Base-by-base conservation (phyloP, 1,140 invertebrate species). In the Whitmania pigra region DNA sequence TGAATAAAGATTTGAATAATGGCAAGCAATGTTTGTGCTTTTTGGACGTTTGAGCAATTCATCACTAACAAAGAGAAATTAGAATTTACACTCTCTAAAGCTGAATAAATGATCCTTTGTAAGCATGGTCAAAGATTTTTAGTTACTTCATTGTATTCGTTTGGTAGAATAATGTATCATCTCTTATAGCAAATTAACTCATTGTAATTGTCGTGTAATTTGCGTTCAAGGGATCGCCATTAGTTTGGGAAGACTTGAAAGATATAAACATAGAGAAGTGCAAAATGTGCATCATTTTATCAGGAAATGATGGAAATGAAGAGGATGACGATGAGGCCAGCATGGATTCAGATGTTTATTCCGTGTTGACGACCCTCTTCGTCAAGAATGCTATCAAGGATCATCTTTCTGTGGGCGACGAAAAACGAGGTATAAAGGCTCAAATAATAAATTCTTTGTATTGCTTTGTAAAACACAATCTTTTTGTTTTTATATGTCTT, bases 241-340 rank as follows among this genome's bases (percentile, higher is more conserved):
- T 63, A 22, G 29, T 25, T 31, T 31, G 57, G 29, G 57, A 31
- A 13, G 57, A 25, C 22, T 63, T 63, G 57, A 63, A 31, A 63
- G 29, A 31, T 31, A 63, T 63, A 2, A 63, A 31, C 57, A 63
- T 63, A 25, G 57, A 63, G 15, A 63, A 63, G 29, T 63, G 57
- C 29, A 22, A 20, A 13, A 63, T 63, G 57, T 63, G 57, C 29
- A 20, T 63, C 11, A 18, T 63, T 22, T 31, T 25, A 13, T 11
- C 57, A 63, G 57, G 22, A 0, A 22, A 63, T 22, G 29, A 22
- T 31, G 57, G 57, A 22, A 31, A 22, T 31, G 22, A 22, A 63
- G 22, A 22, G 29, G 29, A 13, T 13, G 57, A 63, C 57, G 29
- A 31, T 31, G 57, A 63, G 11, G 57, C 22, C 13, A 63, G 57